Base-by-base conservation (phyloP, 2,888 invertebrate species). In the Trachelus tabidus region DNA sequence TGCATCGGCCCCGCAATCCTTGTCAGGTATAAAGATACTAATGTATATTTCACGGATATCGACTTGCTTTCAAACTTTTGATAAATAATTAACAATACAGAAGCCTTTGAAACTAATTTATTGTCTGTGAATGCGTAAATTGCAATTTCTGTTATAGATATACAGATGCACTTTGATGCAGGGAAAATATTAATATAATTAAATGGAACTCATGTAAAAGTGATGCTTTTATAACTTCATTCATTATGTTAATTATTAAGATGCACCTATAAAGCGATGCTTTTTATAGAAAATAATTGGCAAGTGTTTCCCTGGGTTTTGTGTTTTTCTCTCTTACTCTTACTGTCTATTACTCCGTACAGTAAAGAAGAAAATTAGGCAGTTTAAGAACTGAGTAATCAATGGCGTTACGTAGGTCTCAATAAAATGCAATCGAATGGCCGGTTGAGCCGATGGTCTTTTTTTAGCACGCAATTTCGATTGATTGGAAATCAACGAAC, bases 341-440 rank as follows among this genome's bases (percentile, higher is more conserved):
- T 2, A 9, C 56, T 23, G 23, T 56, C 23, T 23, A 23, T 23
- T 23, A 56, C 9, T 15, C 2, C 23, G 6, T 56, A 23, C 9
- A 56, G 56, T 23, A 1, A 56, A 9, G 40, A 9, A 56, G 56
- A 56, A 9, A 56, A 56, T 56, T 56, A 56, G 23, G 56, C 56
- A 56, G 23, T 9, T 56, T 15, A 9, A 56, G 23, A 56, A 56
- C 9, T 56, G 23, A 56, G 56, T 56, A 56, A 56, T 56, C 56
- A 56, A 23, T 56, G 6, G 9, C 23, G 56, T 23, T 56, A 56
- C 71, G 71, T 12, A 30, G 23, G 9, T 35, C 15, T 37, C 33
- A 69, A 78, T 77, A 37, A 77, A 77, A 75, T 69, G 11, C 69
- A 77, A 74, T 40, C 12, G 75, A 75, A 71, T 56, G 37, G 37